These are phyloP conservation scores for Bactericera cockerelli DNA, from an alignment of 1,140 invertebrate genomes.

Conservation along the genomic window DNA sequence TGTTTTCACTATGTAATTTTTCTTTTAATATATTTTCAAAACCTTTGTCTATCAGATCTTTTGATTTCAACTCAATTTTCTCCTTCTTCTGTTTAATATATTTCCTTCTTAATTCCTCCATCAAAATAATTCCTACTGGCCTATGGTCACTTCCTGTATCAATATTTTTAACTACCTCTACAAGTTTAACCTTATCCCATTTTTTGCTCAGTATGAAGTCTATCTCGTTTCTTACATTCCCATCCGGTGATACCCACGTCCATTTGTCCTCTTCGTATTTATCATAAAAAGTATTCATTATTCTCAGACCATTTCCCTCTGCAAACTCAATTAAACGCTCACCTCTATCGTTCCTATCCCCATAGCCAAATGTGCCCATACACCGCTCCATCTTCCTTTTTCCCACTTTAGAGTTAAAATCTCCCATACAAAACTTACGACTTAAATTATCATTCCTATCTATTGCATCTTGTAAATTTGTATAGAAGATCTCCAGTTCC, in stretches of 20 bases:
- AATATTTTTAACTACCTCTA: too few relatives aligned
- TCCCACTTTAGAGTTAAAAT: neutral
- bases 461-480: neutral
- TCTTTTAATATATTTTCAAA: too few relatives aligned
- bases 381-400: neutral
- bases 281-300: neutral
- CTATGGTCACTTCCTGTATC: too few relatives aligned
- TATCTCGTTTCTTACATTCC: neutral
- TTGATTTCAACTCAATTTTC: too few relatives aligned
- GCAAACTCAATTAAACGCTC: neutral
- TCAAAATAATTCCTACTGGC: too few relatives aligned
- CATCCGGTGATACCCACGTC: neutral
- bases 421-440: neutral
- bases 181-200: too few relatives aligned
- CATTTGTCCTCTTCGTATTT: neutral
- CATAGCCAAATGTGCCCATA: neutral
- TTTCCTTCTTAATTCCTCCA: too few relatives aligned
- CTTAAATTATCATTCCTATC: neutral
- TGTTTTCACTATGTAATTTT: too few relatives aligned
- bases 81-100: too few relatives aligned
- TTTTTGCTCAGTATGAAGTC: neutral
- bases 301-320: neutral
- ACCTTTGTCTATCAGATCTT: too few relatives aligned
- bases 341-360: neutral
- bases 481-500: neutral